Evolutionary conservation across 2,797 vertebrate species (phyloP), one percentile per base, ranked within the genome.

Genomic region (Phataginus tricuspis): DNA sequence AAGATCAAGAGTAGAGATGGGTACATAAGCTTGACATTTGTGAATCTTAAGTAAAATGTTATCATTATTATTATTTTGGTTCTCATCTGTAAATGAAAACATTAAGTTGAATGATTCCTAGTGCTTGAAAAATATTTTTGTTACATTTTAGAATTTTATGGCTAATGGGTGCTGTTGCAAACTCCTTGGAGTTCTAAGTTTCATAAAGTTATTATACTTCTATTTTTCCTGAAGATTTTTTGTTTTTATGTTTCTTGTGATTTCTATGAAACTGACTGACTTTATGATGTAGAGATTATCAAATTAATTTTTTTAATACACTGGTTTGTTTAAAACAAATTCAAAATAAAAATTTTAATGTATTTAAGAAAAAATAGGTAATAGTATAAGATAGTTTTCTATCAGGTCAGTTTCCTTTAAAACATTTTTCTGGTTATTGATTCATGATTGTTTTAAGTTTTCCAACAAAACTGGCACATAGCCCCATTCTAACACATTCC

Each of bases 41-140:
- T 5, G 25, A 29, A 25, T 37, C 49, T 66, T 85, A 19, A 55
- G 23, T 61, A 85, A 95, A 87, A 66, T 83, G 59, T 27, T n/a
- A 11, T 34, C 31, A 51, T 82, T 77, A 64, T 61, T 68, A 77
- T 91, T 77, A 61, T 25, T 91, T 88, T 82, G 29, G 29, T 39
- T 92, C 25, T 97, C 15, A 59, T 74, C 14, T 91, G n/a, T 86
- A 78, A 93, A 94, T 89, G 66, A 64, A 94, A 83, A 84, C 49
- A 68, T 89, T 79, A 77, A 15, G 34, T 61, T 53, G 42, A 85
- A 42, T 96, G 51, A 91, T 6, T 80, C 19, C 23, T 83, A 86
- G 37, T 27, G 25, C 15, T 94, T 87, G 59, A 80, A 84, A 90
- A 71, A 72, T 72, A 39, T 80, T 85, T 85, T 29, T 91, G n/a